A percentile compares a stretch with the other conserved stretches of the same genome.
phyloP scores from a whole-genome alignment of 2,888 invertebrate species.

The Theretra japonica region DNA sequence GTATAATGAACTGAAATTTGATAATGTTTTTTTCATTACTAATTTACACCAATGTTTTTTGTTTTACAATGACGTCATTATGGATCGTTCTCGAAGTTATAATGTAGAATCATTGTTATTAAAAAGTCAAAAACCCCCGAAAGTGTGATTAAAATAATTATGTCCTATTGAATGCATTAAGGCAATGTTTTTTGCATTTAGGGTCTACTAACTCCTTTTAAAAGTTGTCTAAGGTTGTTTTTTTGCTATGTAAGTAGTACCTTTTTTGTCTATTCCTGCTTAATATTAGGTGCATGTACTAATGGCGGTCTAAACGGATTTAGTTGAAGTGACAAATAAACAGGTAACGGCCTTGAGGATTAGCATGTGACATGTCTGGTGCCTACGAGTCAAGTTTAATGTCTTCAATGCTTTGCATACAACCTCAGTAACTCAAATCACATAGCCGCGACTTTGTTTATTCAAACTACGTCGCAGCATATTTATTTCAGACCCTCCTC shows the following conservation, averaged over 20 bases:
- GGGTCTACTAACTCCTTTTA: no score
- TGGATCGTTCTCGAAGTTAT: background rate
- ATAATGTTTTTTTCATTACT: background rate
- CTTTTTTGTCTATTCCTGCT: background rate
- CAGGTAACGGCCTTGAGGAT: conserved; percentile 17
- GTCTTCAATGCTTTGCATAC: background rate
- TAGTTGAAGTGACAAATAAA: background rate
- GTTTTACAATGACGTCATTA: background rate
- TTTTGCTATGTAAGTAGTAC: no score
- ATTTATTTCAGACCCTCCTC: background rate
- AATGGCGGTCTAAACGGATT: conserved; percentile 2
- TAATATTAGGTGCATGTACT: background rate
- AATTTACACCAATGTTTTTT: background rate
- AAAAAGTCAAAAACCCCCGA: no score
- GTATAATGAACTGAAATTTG: conserved; percentile 8
- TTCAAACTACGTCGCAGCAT: background rate
- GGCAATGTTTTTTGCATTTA: no score
- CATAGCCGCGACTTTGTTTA: background rate
- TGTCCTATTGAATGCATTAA: no score
- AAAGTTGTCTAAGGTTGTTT: no score
- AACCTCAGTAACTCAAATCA: background rate
- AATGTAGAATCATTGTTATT: no score
- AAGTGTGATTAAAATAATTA: no score
- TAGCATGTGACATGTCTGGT: conserved; percentile 9
- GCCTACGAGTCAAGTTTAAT: conserved; percentile 5